Conservation (phyloP, 2,797 vertebrate genomes). For the Pelochelys cantorii region DNA sequence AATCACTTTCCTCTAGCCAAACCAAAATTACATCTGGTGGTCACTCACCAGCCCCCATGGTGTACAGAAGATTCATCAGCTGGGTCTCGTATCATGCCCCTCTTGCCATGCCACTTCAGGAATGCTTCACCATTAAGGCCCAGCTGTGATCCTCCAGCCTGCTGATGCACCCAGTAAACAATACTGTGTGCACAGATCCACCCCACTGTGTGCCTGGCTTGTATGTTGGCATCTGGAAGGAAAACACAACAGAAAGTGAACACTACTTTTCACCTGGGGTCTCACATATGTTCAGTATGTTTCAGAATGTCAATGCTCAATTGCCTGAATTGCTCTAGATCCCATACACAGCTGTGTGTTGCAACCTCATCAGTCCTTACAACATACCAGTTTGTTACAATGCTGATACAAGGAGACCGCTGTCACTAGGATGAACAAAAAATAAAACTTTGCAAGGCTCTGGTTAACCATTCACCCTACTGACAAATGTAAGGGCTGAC, state of each 20-base stretch:
- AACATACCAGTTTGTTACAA: neutral
- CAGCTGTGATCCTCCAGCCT: neutral
- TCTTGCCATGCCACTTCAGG: neutral
- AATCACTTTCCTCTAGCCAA: neutral
- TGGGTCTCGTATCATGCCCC: neutral
- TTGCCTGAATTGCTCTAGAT: neutral
- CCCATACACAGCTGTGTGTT: neutral
- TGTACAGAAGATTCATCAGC: neutral
- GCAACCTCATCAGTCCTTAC: neutral
- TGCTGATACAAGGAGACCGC: too few relatives aligned
- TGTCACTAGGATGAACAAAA: too few relatives aligned
- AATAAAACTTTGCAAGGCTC: neutral
- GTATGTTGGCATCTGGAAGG: neutral
- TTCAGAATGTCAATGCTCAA: neutral
- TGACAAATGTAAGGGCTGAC: neutral
- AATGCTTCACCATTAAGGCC: neutral
- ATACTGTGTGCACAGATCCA: neutral
- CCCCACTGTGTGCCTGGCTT: too few relatives aligned
- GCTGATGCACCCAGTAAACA: neutral
- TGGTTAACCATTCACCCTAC: neutral
- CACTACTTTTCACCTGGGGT: neutral
- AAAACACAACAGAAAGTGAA: neutral
- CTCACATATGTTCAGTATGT: neutral
- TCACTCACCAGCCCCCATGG: neutral
- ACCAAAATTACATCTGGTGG: too few relatives aligned